Base-by-base conservation (phyloP, 1,140 invertebrate genomes). In the Eriocheir sinensis region DNA sequence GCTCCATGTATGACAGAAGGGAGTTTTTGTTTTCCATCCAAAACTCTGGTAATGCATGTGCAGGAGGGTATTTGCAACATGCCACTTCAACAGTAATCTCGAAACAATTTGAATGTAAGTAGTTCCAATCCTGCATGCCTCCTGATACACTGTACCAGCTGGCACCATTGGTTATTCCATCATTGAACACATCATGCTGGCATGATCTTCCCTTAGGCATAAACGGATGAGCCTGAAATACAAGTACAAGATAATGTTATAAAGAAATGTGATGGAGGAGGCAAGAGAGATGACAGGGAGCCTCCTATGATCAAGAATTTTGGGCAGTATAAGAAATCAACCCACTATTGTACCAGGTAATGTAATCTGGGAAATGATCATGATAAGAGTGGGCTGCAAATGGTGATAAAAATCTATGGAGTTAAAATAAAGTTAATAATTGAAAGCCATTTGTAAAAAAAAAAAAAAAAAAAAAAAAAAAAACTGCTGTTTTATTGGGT, bases 71-170 rank as follows among this genome's bases (percentile, higher is more conserved):
- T 97, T 99, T 99, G 95, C 97, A 97, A 96, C 99, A 99, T 36
- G 99, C 98, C 89, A 99, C 97, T 97, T 99, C 99, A 12, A 99
- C 96, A 0, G 99, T 99, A 0, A 99, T 97, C 96, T 99, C 99
- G 97, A 99, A 98, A 96, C 98, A 99, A 96, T 99, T 99, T 27
- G 98, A 98, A 94, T 98, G 97, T 0, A 99, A 95, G 96, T 99
- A 99, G 97, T 99, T 99, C 98, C 98, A 99, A 96, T 99, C 99
- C 97, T 99, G 99, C 99, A 99, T 99, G 15, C 99, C 99, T 0
- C 99, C 98, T 0, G 97, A 97, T 0, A 99, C 97, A 41, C 97
- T 97, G 96, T 99, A 99, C 99, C 99, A 99, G 80, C 97, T 97
- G 12, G 99, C 99, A 0, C 99, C 99, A 96, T 99, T 99, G 0